Evolutionary conservation across 2,888 invertebrate species (phyloP).

Genomic region (Chloroclysta siterata): DNA sequence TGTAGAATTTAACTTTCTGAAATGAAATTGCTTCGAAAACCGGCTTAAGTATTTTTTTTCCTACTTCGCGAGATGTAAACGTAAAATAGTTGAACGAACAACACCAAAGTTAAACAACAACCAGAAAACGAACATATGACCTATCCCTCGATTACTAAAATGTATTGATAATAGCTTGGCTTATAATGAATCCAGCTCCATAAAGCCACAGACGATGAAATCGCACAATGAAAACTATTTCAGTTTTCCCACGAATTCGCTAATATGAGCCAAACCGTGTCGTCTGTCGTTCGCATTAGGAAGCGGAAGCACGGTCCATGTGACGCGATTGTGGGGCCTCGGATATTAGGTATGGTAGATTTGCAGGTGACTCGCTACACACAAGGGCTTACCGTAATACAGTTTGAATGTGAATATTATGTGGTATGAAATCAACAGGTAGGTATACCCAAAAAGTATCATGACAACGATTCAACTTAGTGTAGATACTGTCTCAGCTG

Average conservation of each 20-base stretch:
- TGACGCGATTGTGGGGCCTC: constrained; percentile 63
- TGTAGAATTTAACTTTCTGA: neutral
- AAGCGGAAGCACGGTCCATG: constrained; percentile 76
- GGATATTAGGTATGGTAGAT: constrained; percentile 26
- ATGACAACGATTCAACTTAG: too few relatives aligned
- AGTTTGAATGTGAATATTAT: constrained; percentile 1
- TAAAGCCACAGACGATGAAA: constrained; percentile 18
- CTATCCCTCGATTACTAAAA: neutral
- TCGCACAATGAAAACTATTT: constrained; percentile 23
- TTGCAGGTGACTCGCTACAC: constrained; percentile 26
- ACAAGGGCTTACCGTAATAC: neutral
- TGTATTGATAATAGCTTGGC: constrained; percentile 4
- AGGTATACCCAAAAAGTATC: too few relatives aligned
- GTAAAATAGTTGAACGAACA: neutral
- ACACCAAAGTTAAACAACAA: neutral
- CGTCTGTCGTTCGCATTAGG: constrained; percentile 43
- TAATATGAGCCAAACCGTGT: constrained; percentile 42
- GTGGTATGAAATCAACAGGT: neutral
- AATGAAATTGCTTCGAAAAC: neutral
- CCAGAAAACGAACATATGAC: neutral
- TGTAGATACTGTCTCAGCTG: too few relatives aligned
- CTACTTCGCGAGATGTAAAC: too few relatives aligned
- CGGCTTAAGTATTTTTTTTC: neutral
- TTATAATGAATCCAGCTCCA: constrained; percentile 11
- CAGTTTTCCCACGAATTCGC: constrained; percentile 53